Percentiles rank a stretch among this genome's conserved stretches.
Conservation (phyloP, 2,797 vertebrate genomes). For the Hafferia zeledoni region DNA sequence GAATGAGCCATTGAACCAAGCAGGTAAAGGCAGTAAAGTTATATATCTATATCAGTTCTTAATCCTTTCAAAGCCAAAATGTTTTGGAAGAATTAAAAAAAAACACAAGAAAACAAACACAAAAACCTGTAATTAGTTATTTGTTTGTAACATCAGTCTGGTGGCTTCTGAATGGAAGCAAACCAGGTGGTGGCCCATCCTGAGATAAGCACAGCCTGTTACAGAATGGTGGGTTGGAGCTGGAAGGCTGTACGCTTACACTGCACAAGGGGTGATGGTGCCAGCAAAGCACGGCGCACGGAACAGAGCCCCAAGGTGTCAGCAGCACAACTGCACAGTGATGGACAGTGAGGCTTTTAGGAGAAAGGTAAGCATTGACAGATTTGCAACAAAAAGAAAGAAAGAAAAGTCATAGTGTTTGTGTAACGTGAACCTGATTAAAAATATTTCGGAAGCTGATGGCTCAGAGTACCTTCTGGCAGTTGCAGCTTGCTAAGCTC, state of each 20-base stretch:
- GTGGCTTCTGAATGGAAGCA: background rate
- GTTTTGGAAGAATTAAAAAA: background rate
- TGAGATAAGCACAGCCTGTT: background rate
- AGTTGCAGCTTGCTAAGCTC: background rate
- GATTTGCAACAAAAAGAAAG: background rate
- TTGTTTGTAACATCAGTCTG: background rate
- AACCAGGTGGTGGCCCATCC: background rate
- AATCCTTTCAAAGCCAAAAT: background rate
- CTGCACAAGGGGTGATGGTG: fast-evolving
- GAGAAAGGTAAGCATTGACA: background rate
- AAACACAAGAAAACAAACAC: too few relatives aligned
- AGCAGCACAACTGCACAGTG: background rate
- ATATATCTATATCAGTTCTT: background rate
- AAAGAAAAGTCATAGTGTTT: fast-evolving
- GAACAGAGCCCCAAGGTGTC: background rate
- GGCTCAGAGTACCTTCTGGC: background rate
- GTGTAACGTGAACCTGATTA: background rate
- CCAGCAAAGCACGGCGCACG: background rate
- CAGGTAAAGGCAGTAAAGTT: background rate
- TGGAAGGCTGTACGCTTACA: fast-evolving
- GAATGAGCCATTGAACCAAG: background rate
- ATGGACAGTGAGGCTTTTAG: background rate
- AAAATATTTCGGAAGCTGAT: background rate
- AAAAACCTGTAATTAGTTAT: background rate
- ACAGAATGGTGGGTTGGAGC: background rate